A percentile compares a stretch with the other conserved stretches of the same genome.
Conservation (phyloP, 2,888 invertebrate genomes). For the Conops quadrifasciatus region DNA sequence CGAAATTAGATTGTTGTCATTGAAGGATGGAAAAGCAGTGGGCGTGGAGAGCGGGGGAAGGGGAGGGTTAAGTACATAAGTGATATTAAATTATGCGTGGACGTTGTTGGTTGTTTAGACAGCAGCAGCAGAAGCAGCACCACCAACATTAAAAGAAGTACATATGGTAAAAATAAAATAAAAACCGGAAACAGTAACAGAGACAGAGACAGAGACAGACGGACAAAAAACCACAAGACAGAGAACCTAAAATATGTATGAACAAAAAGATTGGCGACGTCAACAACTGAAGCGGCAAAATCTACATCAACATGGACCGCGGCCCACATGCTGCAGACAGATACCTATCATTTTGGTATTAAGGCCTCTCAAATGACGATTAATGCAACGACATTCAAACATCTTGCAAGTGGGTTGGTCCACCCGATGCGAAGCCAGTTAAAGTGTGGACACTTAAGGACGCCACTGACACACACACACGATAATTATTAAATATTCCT, state of each 20-base stretch:
- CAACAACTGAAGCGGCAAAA: not conserved
- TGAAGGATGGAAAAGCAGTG: not conserved
- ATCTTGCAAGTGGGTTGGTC: constrained; percentile 7
- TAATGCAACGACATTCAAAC: constrained; percentile 22
- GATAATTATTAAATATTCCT: no score
- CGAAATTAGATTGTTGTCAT: no score
- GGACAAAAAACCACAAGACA: not conserved
- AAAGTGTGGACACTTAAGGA: constrained; percentile 11
- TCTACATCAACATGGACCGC: not conserved
- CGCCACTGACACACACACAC: not conserved
- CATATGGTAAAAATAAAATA: not conserved
- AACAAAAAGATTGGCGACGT: not conserved
- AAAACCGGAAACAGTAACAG: no score
- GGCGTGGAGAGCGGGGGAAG: not conserved
- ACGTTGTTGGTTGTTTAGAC: constrained; percentile 14
- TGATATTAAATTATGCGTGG: constrained; percentile 9
- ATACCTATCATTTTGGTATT: constrained; percentile 20
- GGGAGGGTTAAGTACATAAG: not conserved
- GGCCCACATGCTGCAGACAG: constrained; percentile 23
- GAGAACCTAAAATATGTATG: not conserved
- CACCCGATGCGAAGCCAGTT: no score
- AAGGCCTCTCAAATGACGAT: constrained; percentile 29
- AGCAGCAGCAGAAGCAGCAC: constrained; percentile 13
- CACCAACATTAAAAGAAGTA: constrained; percentile 3
- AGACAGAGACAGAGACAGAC: no score